A percentile compares a stretch with the other conserved stretches of the same genome.
phyloP scores from a whole-genome alignment of 2,797 vertebrate species.

The Crax fasciolata region DNA sequence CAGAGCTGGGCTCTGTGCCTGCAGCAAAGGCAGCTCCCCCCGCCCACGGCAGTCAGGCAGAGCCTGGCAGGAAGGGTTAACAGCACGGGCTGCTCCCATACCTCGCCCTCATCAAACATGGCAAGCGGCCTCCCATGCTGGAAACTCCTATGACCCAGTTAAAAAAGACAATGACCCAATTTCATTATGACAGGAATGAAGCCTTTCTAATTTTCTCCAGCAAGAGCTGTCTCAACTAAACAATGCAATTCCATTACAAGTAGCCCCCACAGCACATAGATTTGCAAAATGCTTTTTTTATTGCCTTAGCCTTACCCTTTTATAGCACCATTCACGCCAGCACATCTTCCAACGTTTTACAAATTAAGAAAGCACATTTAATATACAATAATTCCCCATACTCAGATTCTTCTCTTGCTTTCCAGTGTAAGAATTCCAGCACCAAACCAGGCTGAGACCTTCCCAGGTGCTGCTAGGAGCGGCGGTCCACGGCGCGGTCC shows the following conservation, averaged over 20 bases:
- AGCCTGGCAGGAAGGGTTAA: not conserved
- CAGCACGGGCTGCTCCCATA: not conserved
- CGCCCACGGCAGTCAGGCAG: not conserved
- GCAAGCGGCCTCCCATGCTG: conserved; percentile 31
- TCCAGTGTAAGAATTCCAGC: not conserved
- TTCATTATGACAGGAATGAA: conserved; percentile 52
- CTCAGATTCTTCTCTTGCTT: not conserved
- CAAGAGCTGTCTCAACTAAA: not conserved
- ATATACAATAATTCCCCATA: not conserved
- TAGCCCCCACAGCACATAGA: not conserved
- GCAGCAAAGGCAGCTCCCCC: too few species aligned
- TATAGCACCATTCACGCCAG: not conserved
- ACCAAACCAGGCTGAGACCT: not conserved
- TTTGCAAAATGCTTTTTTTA: not conserved
- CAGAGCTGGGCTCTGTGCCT: too few species aligned
- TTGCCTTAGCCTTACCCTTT: not conserved
- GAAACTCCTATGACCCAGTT: conserved; percentile 75
- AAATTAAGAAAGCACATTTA: conserved; percentile 6
- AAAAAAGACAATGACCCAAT: conserved; percentile 66
- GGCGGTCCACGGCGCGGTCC: not conserved
- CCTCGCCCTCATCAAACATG: not conserved
- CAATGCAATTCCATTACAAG: not conserved
- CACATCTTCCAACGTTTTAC: not conserved
- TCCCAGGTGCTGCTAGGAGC: not conserved
- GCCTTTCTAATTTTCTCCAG: conserved; percentile 34